These are phyloP conservation scores for Tenualosa ilisha DNA, from an alignment of 2,797 vertebrate species.

Conservation along the genomic window DNA sequence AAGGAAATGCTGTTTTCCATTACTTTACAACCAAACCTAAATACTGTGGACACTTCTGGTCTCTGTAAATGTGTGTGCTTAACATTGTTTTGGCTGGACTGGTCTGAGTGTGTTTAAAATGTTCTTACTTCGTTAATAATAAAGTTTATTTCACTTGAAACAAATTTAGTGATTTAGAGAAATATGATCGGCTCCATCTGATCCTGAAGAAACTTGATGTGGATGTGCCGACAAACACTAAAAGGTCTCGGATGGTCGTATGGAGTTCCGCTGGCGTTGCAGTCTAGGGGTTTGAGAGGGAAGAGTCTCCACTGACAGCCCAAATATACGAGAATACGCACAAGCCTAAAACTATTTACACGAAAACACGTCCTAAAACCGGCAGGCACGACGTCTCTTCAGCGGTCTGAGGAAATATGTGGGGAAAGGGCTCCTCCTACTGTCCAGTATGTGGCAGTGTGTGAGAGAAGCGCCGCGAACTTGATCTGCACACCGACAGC, in stretches of 20 bases:
- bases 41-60: not conserved
- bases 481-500: no score
- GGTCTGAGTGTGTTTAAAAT: not conserved
- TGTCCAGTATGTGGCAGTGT: not conserved
- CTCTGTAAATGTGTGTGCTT: not conserved
- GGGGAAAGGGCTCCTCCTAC: not conserved
- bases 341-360: not conserved
- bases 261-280: no score
- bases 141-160: not conserved
- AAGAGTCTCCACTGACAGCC: not conserved
- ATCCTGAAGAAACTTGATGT: not conserved
- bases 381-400: not conserved
- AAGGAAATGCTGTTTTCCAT: constrained; percentile 42
- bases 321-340: no score
- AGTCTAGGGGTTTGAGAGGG: not conserved
- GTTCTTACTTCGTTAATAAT: constrained; percentile 11
- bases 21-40: not conserved
- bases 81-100: constrained; percentile 10
- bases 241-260: no score
- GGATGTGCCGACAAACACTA: not conserved
- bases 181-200: not conserved
- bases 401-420: not conserved
- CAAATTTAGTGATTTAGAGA: not conserved
- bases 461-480: no score
- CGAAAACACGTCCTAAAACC: not conserved